A percentile compares a stretch with the other conserved stretches of the same genome.
Conservation (phyloP, 1,140 invertebrate genomes). For the Maconellicoccus hirsutus region DNA sequence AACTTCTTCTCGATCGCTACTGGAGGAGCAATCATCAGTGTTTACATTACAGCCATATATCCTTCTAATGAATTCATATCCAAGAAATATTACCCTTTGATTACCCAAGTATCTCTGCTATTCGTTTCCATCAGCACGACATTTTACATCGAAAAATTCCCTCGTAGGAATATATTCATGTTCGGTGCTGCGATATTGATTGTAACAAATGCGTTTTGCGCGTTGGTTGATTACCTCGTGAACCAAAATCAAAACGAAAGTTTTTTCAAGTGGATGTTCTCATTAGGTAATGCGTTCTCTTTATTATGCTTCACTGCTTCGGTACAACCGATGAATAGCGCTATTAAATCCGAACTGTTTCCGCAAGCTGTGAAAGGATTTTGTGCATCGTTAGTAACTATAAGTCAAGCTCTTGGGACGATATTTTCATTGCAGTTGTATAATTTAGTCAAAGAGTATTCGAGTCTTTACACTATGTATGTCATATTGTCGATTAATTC, state of each 20-base stretch:
- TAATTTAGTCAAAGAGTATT: not conserved
- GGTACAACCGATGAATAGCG: not conserved
- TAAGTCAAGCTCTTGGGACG: not conserved
- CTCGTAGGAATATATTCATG: not conserved
- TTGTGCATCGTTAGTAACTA: not conserved
- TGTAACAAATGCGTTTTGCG: not conserved
- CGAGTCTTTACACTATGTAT: not conserved
- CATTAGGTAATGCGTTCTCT: not conserved
- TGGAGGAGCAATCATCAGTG: not conserved
- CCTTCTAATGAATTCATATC: not conserved
- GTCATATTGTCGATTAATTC: not conserved
- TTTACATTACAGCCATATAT: not conserved
- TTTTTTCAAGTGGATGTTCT: not conserved
- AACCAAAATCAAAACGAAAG: not conserved
- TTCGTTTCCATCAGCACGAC: not conserved
- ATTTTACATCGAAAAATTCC: not conserved
- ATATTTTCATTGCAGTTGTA: not conserved
- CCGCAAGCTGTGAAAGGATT: not conserved
- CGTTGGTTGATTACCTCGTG: not conserved
- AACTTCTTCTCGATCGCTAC: not conserved
- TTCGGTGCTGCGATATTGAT: not conserved
- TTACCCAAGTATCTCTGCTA: not conserved
- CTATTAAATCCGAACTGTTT: not conserved
- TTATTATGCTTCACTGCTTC: not conserved
- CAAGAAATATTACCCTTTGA: constrained; percentile 5